phyloP scores from a whole-genome alignment of 30 jellyfish, hydroid and myxozoan genomes.

The Morbakka virulenta region DNA sequence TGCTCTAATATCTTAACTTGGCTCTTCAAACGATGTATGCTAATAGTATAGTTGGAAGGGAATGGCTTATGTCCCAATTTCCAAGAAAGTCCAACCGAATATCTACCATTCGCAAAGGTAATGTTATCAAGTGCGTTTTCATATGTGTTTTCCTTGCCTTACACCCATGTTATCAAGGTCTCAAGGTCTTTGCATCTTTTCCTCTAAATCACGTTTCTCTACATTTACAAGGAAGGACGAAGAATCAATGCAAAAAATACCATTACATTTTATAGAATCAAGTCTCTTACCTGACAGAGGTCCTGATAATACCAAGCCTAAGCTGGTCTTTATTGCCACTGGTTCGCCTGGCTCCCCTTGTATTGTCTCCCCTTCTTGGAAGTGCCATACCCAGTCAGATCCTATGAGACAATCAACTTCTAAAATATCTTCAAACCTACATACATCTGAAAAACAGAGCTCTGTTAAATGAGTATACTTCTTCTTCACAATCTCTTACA shows the following conservation, averaged over 20 bases:
- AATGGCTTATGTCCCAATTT: too few relatives aligned
- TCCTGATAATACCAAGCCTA: too few relatives aligned
- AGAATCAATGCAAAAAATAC: not conserved
- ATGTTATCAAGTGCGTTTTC: not conserved
- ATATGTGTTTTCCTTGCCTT: slow-evolving; percentile 1
- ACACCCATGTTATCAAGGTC: slow-evolving; percentile 46
- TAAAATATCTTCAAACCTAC: not conserved
- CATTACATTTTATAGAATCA: not conserved
- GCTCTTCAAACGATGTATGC: too few relatives aligned
- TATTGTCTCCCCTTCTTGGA: slow-evolving; percentile 1
- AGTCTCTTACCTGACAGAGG: too few relatives aligned
- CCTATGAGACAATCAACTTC: slow-evolving; percentile 8
- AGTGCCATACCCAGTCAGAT: too few relatives aligned
- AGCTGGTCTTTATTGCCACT: slow-evolving; percentile 18
- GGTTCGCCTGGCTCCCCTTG: slow-evolving; percentile 18
- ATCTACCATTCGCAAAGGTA: too few relatives aligned
- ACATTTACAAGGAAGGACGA: too few relatives aligned
- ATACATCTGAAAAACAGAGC: too few relatives aligned
- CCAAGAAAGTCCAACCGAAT: too few relatives aligned
- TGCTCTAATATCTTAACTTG: slow-evolving; percentile 27
- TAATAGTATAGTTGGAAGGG: too few relatives aligned
- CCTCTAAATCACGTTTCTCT: too few relatives aligned
- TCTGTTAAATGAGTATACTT: slow-evolving; percentile 1
- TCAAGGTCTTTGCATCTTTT: slow-evolving; percentile 38
- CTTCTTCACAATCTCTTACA: not conserved